These are phyloP conservation scores for Thelaira solivaga DNA, from an alignment of 2,888 invertebrate species.

Conservation along the genomic window DNA sequence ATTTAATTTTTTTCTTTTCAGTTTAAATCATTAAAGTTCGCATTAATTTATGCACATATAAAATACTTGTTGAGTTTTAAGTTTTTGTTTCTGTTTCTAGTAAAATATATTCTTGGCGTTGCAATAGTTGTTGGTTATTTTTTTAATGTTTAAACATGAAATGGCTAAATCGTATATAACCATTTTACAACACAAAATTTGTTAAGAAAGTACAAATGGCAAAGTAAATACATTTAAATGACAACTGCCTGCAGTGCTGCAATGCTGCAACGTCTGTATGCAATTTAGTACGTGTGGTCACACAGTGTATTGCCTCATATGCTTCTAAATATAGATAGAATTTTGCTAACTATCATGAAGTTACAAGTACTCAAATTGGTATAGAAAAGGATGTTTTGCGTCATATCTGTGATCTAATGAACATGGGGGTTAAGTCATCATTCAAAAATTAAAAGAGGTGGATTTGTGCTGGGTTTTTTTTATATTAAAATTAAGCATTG, in stretches of 20 bases:
- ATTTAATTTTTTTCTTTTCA: neutral
- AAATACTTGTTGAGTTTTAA: constrained; percentile 53
- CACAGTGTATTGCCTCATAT: neutral
- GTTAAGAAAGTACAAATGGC: neutral
- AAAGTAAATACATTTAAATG: neutral
- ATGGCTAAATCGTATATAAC: constrained; percentile 13
- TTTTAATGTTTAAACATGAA: constrained; percentile 34
- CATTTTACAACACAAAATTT: constrained; percentile 16
- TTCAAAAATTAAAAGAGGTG: no score
- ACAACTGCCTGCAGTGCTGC: neutral
- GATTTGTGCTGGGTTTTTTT: no score
- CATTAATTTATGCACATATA: constrained; percentile 58
- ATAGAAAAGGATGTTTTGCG: no score
- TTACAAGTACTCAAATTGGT: no score
- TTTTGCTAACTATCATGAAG: no score
- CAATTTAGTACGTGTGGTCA: neutral
- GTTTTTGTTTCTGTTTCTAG: constrained; percentile 22
- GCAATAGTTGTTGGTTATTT: neutral
- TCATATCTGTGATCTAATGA: no score
- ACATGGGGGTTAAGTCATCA: no score
- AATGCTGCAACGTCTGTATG: neutral
- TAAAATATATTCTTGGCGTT: neutral
- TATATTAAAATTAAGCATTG: no score
- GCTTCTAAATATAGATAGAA: no score
- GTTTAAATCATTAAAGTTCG: constrained; percentile 40